Evolutionary conservation across 2,797 vertebrate species (phyloP), one percentile per base, ranked within the genome.

Genomic region (Scleropages formosus): DNA sequence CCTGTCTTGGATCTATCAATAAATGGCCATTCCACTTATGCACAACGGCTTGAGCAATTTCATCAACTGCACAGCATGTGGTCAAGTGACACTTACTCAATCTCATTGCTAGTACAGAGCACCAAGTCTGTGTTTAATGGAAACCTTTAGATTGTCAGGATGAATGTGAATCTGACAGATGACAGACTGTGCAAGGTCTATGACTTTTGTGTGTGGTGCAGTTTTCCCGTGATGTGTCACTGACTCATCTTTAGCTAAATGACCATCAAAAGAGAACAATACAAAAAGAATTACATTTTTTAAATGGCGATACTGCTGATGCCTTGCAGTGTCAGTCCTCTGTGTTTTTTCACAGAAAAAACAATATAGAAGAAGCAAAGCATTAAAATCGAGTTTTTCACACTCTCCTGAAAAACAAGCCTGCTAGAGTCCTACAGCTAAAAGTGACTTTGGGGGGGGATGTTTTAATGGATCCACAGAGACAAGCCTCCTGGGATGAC

Each of bases 121-220:
- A 56, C 10, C 22, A n/a, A 22, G 64, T 9, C 44, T 26, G 49
- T 49, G 18, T 24, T 24, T 8, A n/a, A 15, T 22, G 22, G 18
- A 20, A 27, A 22, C 53, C 26, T 31, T 27, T 16, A 72, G 31
- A 60, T 24, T 46, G n/a, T 60, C 70, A 62, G 18, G 46, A 39
- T 73, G 63, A 63, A 73, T 73, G 9, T 46, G 72, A 58, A 73
- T 8, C 68, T 71, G 68, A 51, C 68, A 58, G 31, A 53, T 47
- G 13, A 24, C 13, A 71, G 51, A 56, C 27, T 15, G 11, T 27
- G 49, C 16, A 15, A 56, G 12, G 68, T 31, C 31, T 39, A 31
- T 6, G 31, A 10, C 44, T 71, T 71, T 56, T 71, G 47, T 56
- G 51, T 70, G 49, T 13, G 6, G 47, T 18, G 15, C 68, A 10